A percentile compares a stretch with the other conserved stretches of the same genome.
Evolutionary conservation across 2,888 invertebrate genomes (phyloP).

Genomic region (Heliconius aoede): DNA sequence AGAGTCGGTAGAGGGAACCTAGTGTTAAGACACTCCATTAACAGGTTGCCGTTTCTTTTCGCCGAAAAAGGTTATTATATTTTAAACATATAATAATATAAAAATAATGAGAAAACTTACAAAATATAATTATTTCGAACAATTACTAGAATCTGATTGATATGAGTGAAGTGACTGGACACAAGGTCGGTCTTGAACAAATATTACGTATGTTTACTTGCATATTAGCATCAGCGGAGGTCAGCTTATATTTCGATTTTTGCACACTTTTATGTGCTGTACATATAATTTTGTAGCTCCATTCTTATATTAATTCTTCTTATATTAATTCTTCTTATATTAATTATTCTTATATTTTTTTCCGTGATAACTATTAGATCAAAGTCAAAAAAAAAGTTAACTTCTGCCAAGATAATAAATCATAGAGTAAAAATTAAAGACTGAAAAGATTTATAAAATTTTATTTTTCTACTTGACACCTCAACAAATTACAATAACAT

Average conservation of each 20-base stretch:
- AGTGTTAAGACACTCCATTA: not conserved
- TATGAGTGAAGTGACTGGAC: slow-evolving; percentile 3
- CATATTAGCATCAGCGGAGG: slow-evolving; percentile 33
- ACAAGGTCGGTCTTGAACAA: slow-evolving; percentile 19
- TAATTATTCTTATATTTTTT: too few species aligned
- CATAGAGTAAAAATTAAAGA: too few species aligned
- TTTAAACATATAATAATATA: not conserved
- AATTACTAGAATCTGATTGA: slow-evolving; percentile 4
- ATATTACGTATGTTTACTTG: slow-evolving; percentile 18
- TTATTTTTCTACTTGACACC: too few species aligned
- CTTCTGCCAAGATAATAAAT: too few species aligned
- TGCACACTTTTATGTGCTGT: not conserved
- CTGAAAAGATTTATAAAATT: too few species aligned
- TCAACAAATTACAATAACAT: too few species aligned
- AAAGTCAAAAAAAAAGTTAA: too few species aligned
- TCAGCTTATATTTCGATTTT: slow-evolving; percentile 6
- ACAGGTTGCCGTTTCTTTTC: not conserved
- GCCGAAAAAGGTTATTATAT: too few species aligned
- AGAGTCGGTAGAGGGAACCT: not conserved
- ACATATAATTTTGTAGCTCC: not conserved
- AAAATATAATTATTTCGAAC: not conserved
- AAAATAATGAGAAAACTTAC: not conserved
- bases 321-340: too few species aligned
- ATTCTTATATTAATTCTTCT: not conserved
- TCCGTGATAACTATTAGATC: too few species aligned